Evolutionary conservation across 1,140 invertebrate species (phyloP), one percentile per base, ranked within the genome.

Genomic region (Diachasmimorpha longicaudata): DNA sequence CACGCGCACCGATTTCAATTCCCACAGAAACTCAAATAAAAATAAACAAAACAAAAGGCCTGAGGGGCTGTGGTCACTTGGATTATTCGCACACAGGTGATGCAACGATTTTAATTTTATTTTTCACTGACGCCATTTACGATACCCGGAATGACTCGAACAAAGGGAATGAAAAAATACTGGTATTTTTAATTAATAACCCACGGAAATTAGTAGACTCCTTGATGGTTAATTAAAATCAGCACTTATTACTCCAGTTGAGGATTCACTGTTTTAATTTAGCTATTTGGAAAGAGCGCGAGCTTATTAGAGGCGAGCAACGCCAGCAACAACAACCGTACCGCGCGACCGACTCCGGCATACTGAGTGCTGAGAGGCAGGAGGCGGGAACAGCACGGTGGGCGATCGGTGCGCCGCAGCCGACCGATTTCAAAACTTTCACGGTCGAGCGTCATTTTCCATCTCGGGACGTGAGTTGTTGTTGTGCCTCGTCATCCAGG

Each of bases 341-440:
- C 74, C 81, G 81, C 80, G 80, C 79, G 79, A 71, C 79, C 76
- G 75, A 79, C 83, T 83, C 79, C 82, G 82, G 81, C 79, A 76
- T 77, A 85, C 84, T 85, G 80, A 84, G 68, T 67, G 71, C 14
- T 75, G 70, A 39, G 79, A 74, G 74, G 75, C 76, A 72, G 39
- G 79, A 74, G 74, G 75, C 58, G 68, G 55, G 70, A 66, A 77
- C 79, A 77, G 77, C 76, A 78, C 80, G 77, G 81, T 74, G 71
- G 72, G 76, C 82, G 84, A 85, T 39, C 67, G 74, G 19, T 39
- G 81, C 84, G 83, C 84, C 25, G 16, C 48, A n/a, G 42, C 74
- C 77, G 84, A 79, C 74, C 76, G 76, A 70, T 71, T 76, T 70
- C 42, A 37, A 23, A 71, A 71, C 19, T 52, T 71, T 71, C 70